These are phyloP conservation scores for Drosophila carrolli DNA, from an alignment of 1,140 invertebrate genomes.

Conservation along the genomic window DNA sequence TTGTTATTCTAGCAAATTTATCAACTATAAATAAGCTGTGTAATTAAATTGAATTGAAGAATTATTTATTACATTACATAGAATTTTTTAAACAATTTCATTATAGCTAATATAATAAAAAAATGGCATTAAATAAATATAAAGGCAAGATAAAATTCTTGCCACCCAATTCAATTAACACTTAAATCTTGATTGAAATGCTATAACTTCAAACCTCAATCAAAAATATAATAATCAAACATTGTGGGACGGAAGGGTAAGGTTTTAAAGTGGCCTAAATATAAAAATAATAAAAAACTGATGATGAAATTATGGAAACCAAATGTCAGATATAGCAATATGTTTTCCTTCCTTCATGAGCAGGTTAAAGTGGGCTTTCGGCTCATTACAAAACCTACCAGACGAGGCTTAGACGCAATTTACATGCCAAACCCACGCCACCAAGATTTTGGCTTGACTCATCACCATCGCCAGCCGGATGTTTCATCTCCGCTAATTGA, in stretches of 20 bases:
- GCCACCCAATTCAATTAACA: no score
- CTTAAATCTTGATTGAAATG: no score
- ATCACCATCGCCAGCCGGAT: slow-evolving; percentile 35
- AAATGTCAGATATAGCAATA: not conserved
- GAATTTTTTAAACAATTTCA: no score
- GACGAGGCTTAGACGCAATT: slow-evolving; percentile 38
- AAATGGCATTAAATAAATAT: no score
- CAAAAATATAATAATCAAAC: not conserved
- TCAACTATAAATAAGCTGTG: no score
- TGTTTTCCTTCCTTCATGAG: slow-evolving; percentile 7
- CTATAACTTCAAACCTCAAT: no score
- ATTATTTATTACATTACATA: no score
- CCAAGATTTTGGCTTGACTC: slow-evolving; percentile 32
- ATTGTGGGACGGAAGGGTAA: not conserved
- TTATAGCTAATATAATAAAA: no score
- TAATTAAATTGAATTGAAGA: no score
- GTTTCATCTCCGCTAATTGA: slow-evolving; percentile 34
- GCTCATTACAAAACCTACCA: slow-evolving; percentile 31
- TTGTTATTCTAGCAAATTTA: no score
- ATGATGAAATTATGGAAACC: not conserved
- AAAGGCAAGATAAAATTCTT: no score
- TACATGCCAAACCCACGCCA: slow-evolving; percentile 40
- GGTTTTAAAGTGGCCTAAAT: not conserved
- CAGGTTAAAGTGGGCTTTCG: slow-evolving; percentile 15
- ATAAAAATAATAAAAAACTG: not conserved